These are phyloP conservation scores for Euborellia annulipes DNA, from an alignment of 1,140 invertebrate genomes.

Conservation along the genomic window DNA sequence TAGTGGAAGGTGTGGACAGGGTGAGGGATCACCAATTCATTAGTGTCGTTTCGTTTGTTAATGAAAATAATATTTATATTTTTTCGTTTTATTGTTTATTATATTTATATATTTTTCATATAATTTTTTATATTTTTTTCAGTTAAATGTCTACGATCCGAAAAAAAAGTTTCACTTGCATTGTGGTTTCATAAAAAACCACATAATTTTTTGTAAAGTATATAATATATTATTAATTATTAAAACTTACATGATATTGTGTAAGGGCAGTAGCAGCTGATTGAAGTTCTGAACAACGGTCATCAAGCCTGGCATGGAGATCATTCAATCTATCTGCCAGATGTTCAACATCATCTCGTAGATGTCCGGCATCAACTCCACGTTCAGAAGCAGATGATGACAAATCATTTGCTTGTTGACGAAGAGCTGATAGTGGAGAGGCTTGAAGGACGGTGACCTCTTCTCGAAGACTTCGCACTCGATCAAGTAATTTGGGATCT, in stretches of 20 bases:
- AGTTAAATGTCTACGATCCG: no score
- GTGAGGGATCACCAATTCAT: no score
- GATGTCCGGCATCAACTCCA: constrained; percentile 47
- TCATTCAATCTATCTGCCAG: constrained; percentile 63
- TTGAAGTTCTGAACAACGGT: constrained; percentile 64
- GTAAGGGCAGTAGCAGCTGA: constrained; percentile 72
- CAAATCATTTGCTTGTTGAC: constrained; percentile 53
- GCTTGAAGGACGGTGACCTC: constrained; percentile 51
- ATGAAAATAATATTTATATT: no score
- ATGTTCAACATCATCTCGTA: constrained; percentile 61
- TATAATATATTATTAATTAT: no score
- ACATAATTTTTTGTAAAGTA: no score
- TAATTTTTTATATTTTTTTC: no score
- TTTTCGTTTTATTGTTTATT: no score
- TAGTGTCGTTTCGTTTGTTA: no score
- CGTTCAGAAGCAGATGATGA: constrained; percentile 43
- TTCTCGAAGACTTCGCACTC: constrained; percentile 33
- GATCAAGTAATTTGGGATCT: constrained; percentile 66
- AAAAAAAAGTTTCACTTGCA: no score
- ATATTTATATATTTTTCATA: no score
- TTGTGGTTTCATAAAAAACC: no score
- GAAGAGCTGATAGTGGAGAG: constrained; percentile 56
- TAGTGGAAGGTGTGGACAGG: no score
- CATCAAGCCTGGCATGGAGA: constrained; percentile 57
- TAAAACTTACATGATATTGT: constrained; percentile 56